phyloP scores from a whole-genome alignment of 2,888 invertebrate genomes.

The Digitonthophagus gazella region DNA sequence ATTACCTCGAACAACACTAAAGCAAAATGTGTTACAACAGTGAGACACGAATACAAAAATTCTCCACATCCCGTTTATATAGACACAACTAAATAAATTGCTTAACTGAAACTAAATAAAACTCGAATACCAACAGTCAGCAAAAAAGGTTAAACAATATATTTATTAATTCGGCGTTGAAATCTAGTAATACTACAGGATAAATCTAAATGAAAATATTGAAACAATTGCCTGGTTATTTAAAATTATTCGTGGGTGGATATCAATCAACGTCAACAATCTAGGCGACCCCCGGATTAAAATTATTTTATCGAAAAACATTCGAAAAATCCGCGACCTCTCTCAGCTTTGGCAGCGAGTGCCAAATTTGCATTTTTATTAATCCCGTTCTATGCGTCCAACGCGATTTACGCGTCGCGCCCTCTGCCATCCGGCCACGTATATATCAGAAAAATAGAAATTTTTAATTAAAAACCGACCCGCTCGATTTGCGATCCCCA shows the following conservation, averaged over 20 bases:
- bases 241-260: neutral
- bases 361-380: constrained; percentile 13
- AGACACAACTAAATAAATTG: neutral
- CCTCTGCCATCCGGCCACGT: constrained; percentile 1
- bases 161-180: neutral
- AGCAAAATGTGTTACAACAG: neutral
- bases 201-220: neutral
- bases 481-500: neutral
- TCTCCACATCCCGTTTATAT: no score
- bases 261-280: neutral
- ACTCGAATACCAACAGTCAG: neutral
- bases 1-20: neutral
- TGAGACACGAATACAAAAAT: neutral
- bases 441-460: constrained; percentile 13
- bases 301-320: neutral
- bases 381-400: constrained; percentile 1
- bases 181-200: neutral
- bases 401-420: neutral
- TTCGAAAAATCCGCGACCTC: neutral
- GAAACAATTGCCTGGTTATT: neutral
- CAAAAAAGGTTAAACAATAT: neutral
- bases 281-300: neutral
- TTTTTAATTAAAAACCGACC: constrained; percentile 13
- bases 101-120: neutral
- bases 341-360: neutral